Conservation (phyloP, 2,113 vertebrate species). For the Struthidea cinerea region DNA sequence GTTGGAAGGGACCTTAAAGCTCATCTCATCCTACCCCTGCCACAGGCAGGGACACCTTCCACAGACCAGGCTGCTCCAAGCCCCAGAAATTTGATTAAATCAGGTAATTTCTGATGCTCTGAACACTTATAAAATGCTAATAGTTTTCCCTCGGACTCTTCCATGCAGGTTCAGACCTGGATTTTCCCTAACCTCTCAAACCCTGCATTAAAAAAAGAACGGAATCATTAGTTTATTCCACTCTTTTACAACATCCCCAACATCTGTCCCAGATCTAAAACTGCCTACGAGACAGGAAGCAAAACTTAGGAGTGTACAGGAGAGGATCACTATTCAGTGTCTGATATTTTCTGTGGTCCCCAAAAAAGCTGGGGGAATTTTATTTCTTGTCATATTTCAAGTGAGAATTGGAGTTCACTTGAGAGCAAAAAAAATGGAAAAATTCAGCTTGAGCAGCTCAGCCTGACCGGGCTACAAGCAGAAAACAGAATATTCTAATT, state of each 20-base stretch:
- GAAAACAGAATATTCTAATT: neutral
- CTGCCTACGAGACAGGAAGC: neutral
- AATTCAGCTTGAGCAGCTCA: neutral
- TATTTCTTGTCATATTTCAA: neutral
- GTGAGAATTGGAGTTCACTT: neutral
- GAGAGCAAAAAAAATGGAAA: neutral
- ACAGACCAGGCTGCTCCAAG: neutral
- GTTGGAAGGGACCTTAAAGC: neutral
- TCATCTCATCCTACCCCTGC: neutral
- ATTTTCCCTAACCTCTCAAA: neutral
- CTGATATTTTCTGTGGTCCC: neutral
- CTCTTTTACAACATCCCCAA: neutral
- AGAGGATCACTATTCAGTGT: neutral
- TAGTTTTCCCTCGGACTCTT: neutral
- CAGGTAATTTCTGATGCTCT: neutral
- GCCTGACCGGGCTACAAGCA: neutral
- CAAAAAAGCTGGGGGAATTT: neutral
- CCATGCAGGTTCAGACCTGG: neutral
- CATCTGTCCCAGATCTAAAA: neutral
- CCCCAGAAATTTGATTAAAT: neutral
- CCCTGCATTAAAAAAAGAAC: neutral
- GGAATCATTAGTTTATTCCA: neutral
- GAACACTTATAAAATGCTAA: accelerated
- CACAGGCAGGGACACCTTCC: neutral
- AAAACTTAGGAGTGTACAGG: neutral